phyloP scores from a whole-genome alignment of 1,140 invertebrate genomes.

The Telenomus remus region DNA sequence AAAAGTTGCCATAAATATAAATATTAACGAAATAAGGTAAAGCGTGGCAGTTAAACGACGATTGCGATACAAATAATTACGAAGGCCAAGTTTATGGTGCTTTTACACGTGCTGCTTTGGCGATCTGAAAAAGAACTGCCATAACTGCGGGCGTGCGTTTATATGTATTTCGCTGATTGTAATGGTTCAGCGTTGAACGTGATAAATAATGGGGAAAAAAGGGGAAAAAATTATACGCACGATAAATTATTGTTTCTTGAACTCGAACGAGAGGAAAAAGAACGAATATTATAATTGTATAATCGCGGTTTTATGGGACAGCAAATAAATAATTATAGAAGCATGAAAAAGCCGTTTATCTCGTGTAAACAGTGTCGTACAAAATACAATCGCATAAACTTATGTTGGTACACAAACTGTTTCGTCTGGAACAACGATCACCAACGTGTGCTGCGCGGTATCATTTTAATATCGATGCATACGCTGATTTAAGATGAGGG shows the following conservation, averaged over 20 bases:
- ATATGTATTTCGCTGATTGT: slow-evolving; percentile 49
- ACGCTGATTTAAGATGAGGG: neutral
- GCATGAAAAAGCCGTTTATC: neutral
- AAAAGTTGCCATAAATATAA: slow-evolving; percentile 52
- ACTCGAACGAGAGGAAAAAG: neutral
- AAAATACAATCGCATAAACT: too few species aligned
- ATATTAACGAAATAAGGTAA: slow-evolving; percentile 57
- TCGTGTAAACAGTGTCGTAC: too few species aligned
- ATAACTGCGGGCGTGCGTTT: slow-evolving; percentile 31
- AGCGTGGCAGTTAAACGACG: slow-evolving; percentile 43
- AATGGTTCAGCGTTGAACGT: slow-evolving; percentile 15
- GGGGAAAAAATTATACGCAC: slow-evolving; percentile 14
- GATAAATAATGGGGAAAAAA: slow-evolving; percentile 36
- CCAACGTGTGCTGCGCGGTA: neutral
- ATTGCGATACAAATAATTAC: slow-evolving; percentile 56
- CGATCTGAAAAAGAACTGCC: slow-evolving; percentile 23
- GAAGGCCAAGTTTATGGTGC: slow-evolving; percentile 41
- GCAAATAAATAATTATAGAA: slow-evolving; percentile 2
- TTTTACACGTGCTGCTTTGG: slow-evolving; percentile 48
- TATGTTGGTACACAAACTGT: too few species aligned
- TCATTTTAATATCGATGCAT: neutral
- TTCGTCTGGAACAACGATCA: neutral
- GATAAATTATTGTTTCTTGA: slow-evolving; percentile 21
- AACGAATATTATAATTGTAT: slow-evolving; percentile 8
- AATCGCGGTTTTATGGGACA: slow-evolving; percentile 3